Conservation (phyloP, 2,113 vertebrate genomes). For the Neolamprologus modestus region DNA sequence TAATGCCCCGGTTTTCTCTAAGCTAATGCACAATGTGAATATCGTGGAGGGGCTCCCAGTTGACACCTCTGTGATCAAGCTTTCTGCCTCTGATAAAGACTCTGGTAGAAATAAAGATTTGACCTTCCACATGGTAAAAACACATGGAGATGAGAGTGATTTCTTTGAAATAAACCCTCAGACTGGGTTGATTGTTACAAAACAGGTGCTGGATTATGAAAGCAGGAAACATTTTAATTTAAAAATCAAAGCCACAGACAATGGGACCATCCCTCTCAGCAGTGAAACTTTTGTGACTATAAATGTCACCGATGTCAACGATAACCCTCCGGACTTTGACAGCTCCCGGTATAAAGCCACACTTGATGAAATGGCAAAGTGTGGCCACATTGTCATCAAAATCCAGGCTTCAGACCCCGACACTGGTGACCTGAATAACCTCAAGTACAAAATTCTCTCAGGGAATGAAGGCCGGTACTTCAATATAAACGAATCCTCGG, state of each 20-base stretch:
- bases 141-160: conserved; percentile 68
- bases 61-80: conserved; percentile 77
- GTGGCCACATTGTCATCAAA: conserved; percentile 89
- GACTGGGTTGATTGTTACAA: conserved; percentile 81
- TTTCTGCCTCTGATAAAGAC: conserved; percentile 83
- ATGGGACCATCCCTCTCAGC: conserved; percentile 77
- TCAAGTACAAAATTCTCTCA: conserved; percentile 90
- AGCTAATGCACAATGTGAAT: conserved; percentile 65
- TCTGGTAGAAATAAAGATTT: conserved; percentile 82
- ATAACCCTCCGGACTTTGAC: conserved; percentile 89
- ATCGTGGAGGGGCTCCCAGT: conserved; percentile 80
- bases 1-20: conserved; percentile 82
- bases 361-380: conserved; percentile 87
- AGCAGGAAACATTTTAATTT: conserved; percentile 74
- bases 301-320: conserved; percentile 87
- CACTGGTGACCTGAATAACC: conserved; percentile 67
- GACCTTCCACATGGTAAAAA: conserved; percentile 79
- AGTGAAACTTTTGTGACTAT: conserved; percentile 78
- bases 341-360: conserved; percentile 81
- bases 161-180: conserved; percentile 81
- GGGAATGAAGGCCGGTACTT: conserved; percentile 91
- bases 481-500: conserved; percentile 87
- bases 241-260: conserved; percentile 82
- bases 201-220: conserved; percentile 85
- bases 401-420: conserved; percentile 92